Conservation (phyloP, 2,113 vertebrate genomes). For the Sphaerodactylus townsendi region DNA sequence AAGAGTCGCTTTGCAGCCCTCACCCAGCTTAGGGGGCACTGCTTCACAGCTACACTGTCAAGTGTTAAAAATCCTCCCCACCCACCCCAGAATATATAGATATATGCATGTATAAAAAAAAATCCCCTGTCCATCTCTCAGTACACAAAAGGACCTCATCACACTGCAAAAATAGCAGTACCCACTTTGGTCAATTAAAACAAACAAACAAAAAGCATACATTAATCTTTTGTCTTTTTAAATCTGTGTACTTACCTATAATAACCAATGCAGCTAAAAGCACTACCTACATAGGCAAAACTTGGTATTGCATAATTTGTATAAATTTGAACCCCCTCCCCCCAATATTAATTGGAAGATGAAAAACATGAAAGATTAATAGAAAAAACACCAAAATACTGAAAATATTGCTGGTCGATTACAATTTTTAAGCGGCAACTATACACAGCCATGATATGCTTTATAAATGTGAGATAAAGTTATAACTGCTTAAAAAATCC, state of each 20-base stretch:
- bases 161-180: slow-evolving; percentile 98
- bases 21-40: slow-evolving; percentile 83
- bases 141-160: slow-evolving; percentile 94
- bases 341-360: slow-evolving; percentile 98
- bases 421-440: slow-evolving; percentile 98
- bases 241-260: slow-evolving; percentile 98
- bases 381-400: slow-evolving; percentile 97
- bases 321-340: slow-evolving; percentile 97
- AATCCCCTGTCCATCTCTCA: slow-evolving; percentile 86
- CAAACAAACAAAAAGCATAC: slow-evolving; percentile 88
- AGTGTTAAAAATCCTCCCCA: slow-evolving; percentile 83
- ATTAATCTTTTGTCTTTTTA: slow-evolving; percentile 72
- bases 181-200: slow-evolving; percentile 99
- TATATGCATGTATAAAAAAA: slow-evolving; percentile 81
- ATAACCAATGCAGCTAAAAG: slow-evolving; percentile 99
- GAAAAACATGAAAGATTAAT: slow-evolving; percentile 93
- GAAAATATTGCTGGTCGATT: slow-evolving; percentile 98
- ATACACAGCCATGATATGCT: slow-evolving; percentile 99
- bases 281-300: slow-evolving; percentile 99
- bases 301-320: slow-evolving; percentile 99
- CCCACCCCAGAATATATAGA: slow-evolving; percentile 84
- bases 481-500: slow-evolving; percentile 99
- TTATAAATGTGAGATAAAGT: slow-evolving; percentile 99
- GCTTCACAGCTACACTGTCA: slow-evolving; percentile 86
- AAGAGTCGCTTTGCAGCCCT: slow-evolving; percentile 95